Evolutionary conservation across 2,113 vertebrate species (phyloP), one percentile per base, ranked within the genome.

Genomic region (Sterrhoptilus dennistouni): DNA sequence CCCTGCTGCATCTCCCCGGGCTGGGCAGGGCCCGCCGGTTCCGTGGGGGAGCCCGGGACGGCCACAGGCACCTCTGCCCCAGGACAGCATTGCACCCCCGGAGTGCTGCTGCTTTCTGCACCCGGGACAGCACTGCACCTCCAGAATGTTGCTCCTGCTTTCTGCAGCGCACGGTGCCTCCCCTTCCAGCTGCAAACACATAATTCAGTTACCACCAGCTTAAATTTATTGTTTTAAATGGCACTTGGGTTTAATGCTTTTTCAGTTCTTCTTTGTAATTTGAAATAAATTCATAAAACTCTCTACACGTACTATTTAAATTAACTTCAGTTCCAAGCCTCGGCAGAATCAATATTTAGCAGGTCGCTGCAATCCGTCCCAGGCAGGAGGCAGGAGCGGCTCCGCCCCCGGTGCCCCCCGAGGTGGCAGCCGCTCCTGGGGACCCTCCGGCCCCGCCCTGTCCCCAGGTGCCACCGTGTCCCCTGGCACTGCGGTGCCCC

Each of bases 381-480:
- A 12, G 44, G 64, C 29, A 64, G 9, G 42, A 68, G 66, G 68
- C 24, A 1, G 59, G 18, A n/a, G 76, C 6, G 0, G 72, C 17
- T 9, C 24, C 14, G 8, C 50, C 33, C 15, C 16, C 50, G 4
- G 6, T 6, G 54, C 4, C 44, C 21, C 29, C 31, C 7, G 1
- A 3, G 50, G 44, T 2, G 31, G 52, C 57, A 9, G 6, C 23
- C 8, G 38, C 74, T 27, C 35, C 85, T 8, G 13, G 3, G 7
- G 27, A 27, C 22, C 59, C 9, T 2, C 5, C 2, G 4, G 49
- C 36, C 4, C 68, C 31, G 1, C 14, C 4, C 6, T 10, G 75
- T 35, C 20, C 0, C 54, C 9, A 0, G 5, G 0, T 2, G 7
- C n/a, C 27, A 2, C 56, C 0, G 1, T 2, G 5, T 8, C 47